phyloP scores from a whole-genome alignment of 2,888 invertebrate genomes.

The Ennomos erosarius region DNA sequence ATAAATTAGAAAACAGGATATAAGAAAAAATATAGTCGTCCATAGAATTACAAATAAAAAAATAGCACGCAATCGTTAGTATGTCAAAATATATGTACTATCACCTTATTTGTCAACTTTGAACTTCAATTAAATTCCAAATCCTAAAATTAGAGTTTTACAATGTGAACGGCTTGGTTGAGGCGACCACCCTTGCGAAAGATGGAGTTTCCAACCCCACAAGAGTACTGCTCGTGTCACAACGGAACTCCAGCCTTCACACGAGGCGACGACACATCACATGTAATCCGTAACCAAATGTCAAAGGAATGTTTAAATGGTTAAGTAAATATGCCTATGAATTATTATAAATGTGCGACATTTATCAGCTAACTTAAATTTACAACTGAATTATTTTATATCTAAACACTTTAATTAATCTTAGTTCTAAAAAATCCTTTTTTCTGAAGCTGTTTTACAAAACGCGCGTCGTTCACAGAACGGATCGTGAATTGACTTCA shows the following conservation, averaged over 20 bases:
- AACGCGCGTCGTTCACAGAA: conserved; percentile 83
- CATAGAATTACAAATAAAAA: conserved; percentile 72
- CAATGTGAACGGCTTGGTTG: conserved; percentile 60
- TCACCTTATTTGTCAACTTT: conserved; percentile 82
- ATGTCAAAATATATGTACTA: conserved; percentile 74
- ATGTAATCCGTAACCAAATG: conserved; percentile 75
- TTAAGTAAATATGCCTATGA: conserved; percentile 85
- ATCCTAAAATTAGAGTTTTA: conserved; percentile 74
- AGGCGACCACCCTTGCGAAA: conserved; percentile 38
- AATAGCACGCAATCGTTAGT: conserved; percentile 75
- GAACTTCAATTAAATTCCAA: conserved; percentile 79
- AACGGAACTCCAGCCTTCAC: conserved; percentile 25
- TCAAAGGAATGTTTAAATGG: conserved; percentile 84
- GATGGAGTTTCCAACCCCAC: conserved; percentile 40
- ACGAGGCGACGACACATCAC: conserved; percentile 39
- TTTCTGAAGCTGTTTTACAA: conserved; percentile 77
- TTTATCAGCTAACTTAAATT: conserved; percentile 84
- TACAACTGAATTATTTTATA: conserved; percentile 79
- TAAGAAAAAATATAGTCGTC: conserved; percentile 69
- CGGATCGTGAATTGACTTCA: conserved; percentile 81
- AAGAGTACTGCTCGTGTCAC: conserved; percentile 13
- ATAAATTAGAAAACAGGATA: conserved; percentile 79
- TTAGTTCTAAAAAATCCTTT: conserved; percentile 77
- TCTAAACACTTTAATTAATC: conserved; percentile 78
- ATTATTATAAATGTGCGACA: conserved; percentile 77